These are phyloP conservation scores for Tinea trinotella DNA, from an alignment of 2,888 invertebrate genomes.

Conservation along the genomic window DNA sequence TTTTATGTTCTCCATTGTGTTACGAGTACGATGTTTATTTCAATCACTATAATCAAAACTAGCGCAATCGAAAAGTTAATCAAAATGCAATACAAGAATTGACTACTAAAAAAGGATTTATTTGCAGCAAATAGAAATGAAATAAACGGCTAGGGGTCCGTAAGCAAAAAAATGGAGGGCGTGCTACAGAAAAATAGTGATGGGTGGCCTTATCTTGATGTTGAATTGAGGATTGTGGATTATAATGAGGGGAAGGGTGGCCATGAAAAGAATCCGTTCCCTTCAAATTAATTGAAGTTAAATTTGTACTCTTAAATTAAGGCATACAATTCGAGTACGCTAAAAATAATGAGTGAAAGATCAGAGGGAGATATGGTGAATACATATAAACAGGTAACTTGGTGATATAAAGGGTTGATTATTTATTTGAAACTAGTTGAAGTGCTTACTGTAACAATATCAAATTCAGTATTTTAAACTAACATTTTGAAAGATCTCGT, in stretches of 20 bases:
- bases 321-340: slow-evolving; percentile 28
- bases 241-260: slow-evolving; percentile 63
- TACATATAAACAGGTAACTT: background rate
- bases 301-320: slow-evolving; percentile 68
- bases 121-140: slow-evolving; percentile 60
- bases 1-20: slow-evolving; percentile 8
- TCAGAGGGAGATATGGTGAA: slow-evolving; percentile 1
- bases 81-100: slow-evolving; percentile 43
- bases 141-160: slow-evolving; percentile 50
- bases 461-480: too few relatives aligned
- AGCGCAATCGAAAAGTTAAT: slow-evolving; percentile 44
- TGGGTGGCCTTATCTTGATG: slow-evolving; percentile 66
- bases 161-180: slow-evolving; percentile 46
- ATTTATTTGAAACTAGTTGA: background rate
- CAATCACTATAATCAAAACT: slow-evolving; percentile 9
- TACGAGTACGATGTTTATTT: slow-evolving; percentile 3
- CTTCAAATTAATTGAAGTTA: slow-evolving; percentile 71
- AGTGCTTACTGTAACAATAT: too few relatives aligned
- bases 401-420: background rate
- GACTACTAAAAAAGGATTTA: slow-evolving; percentile 57
- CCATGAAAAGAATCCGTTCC: slow-evolving; percentile 63
- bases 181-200: slow-evolving; percentile 52
- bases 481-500: too few relatives aligned
- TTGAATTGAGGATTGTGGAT: slow-evolving; percentile 60
- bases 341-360: slow-evolving; percentile 14